These are phyloP conservation scores for Cheilosia impressa DNA, from an alignment of 2,888 invertebrate species.

Conservation along the genomic window DNA sequence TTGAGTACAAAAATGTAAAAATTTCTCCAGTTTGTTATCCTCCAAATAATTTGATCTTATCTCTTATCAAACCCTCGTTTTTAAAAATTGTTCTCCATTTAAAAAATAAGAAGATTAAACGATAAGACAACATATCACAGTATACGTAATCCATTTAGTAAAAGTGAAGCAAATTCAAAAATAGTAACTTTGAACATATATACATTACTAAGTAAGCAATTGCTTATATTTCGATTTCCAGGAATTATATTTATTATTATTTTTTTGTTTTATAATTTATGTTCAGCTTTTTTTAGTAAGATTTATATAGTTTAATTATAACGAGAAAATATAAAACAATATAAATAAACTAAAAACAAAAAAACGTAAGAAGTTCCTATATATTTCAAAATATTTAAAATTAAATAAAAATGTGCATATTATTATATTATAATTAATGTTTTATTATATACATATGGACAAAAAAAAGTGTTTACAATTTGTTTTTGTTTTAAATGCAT, in stretches of 20 bases:
- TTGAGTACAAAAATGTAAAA: constrained; percentile 5
- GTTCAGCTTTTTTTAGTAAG: constrained; percentile 32
- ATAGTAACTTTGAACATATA: constrained; percentile 22
- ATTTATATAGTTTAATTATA: constrained; percentile 48
- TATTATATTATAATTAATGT: constrained; percentile 62
- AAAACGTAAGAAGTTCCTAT: constrained; percentile 76
- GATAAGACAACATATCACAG: constrained; percentile 76
- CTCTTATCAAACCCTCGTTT: neutral
- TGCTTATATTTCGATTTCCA: constrained; percentile 12
- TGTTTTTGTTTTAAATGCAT: constrained; percentile 67
- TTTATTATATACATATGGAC: constrained; percentile 73
- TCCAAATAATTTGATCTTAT: neutral
- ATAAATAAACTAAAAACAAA: constrained; percentile 51
- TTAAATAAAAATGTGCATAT: constrained; percentile 69
- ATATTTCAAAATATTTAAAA: constrained; percentile 76
- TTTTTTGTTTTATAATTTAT: constrained; percentile 11
- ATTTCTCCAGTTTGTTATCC: neutral
- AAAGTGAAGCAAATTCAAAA: constrained; percentile 24
- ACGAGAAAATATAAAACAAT: neutral
- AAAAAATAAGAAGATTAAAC: constrained; percentile 42
- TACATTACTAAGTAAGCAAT: constrained; percentile 14
- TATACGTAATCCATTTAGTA: constrained; percentile 73
- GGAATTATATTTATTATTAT: neutral
- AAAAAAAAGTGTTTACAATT: constrained; percentile 78
- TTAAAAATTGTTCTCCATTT: constrained; percentile 7